Base-by-base conservation (phyloP, 2,888 invertebrate genomes). In the Drosophila demipolita region DNA sequence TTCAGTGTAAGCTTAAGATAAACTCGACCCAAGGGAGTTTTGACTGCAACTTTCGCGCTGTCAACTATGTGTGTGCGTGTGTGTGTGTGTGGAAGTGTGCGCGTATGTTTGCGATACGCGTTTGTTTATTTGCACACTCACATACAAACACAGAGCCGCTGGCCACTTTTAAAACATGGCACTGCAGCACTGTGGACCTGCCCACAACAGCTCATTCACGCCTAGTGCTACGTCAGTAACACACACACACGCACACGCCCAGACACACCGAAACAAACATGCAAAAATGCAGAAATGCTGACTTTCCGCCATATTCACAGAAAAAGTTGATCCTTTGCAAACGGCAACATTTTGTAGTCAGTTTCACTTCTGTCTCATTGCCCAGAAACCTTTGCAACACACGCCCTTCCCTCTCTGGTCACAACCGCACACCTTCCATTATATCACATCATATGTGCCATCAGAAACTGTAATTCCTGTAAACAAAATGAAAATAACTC, bases 321-420 rank as follows among this genome's bases (percentile, higher is more conserved):
- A 53, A 73, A 84, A 84, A 88, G 87, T 88, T 86, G 87, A 88
- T 88, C 89, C 89, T 81, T 74, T 74, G 70, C 63, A 71, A 71
- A 57, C 48, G 33, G 58, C 29, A 58, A 63, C 66, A 38, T 69
- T 69, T 65, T 42, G 35, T 36, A 33, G 45, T 50, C 75, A 65
- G 48, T 32, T 32, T 53, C 58, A 35, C 2, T n/a, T 29, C 29
- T 12, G 32, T 32, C 49, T 29, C 29, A 32, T 38, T 50, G 32
- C 35, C 36, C 58, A 49, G 42, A 48, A 53, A 49, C 45, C 59
- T 70, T 32, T 20, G 17, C 20, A 20, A 45, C 20, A 45, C 20
- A 9, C 23, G 1, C 50, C 59, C 33, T 12, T n/a, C 6, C 11
- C 29, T 11, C n/a, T 3, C 5, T 29, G 6, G 29, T 29, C 11